Evolutionary conservation across 92 coral and sea anemone species (phyloP).

Genomic region (Palythoa grandis): DNA sequence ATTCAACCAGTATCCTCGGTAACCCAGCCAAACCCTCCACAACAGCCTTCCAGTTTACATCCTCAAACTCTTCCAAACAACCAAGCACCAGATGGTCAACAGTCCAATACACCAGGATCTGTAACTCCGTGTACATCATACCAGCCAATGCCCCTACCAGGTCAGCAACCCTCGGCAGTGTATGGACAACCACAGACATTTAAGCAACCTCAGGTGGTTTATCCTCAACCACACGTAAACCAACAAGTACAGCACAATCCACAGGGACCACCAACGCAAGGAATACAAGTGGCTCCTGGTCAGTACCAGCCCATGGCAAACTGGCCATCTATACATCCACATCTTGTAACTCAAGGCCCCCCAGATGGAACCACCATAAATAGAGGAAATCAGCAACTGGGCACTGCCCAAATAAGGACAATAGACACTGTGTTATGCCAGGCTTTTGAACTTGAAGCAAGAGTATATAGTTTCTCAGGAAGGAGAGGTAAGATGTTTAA

Average conservation of each 20-base stretch:
- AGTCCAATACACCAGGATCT: conserved; percentile 34
- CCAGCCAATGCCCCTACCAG: conserved; percentile 44
- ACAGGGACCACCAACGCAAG: conserved; percentile 29
- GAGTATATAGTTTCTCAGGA: conserved; percentile 78
- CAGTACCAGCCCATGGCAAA: conserved; percentile 6
- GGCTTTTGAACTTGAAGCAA: conserved; percentile 83
- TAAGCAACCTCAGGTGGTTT: conserved; percentile 55
- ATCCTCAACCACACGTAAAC: conserved; percentile 37
- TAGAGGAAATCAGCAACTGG: conserved; percentile 7
- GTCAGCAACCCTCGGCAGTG: conserved; percentile 38
- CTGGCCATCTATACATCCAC: conserved; percentile 1
- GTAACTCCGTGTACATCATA: background rate
- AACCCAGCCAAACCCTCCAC: conserved; percentile 31
- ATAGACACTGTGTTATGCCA: conserved; percentile 85
- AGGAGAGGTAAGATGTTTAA: conserved; percentile 73
- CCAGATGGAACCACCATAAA: background rate
- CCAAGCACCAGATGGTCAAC: conserved; percentile 15
- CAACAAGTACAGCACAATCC: conserved; percentile 32
- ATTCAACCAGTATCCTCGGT: background rate
- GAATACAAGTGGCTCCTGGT: background rate
- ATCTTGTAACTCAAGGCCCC: background rate
- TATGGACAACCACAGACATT: conserved; percentile 27
- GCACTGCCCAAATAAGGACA: conserved; percentile 62
- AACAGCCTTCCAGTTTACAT: conserved; percentile 7
- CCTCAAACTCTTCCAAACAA: conserved; percentile 39